Percentiles rank a stretch among this genome's conserved stretches.
phyloP scores from a whole-genome alignment of 2,113 vertebrate species.

The Epinephelus fuscoguttatus region DNA sequence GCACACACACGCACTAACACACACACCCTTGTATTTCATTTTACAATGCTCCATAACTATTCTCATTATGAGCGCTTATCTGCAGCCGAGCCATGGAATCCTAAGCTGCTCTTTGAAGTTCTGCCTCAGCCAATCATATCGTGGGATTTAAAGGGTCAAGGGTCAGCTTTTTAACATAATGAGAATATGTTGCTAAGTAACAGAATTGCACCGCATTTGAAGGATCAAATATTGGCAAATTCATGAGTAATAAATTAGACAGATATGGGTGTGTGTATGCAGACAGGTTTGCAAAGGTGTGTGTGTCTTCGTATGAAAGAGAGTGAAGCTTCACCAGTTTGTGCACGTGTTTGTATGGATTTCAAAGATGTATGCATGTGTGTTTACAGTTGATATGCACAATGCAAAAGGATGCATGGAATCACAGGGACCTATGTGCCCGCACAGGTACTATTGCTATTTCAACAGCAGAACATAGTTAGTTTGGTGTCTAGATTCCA shows the following conservation, averaged over 20 bases:
- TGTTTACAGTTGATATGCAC: neutral
- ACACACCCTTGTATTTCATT: conserved; percentile 51
- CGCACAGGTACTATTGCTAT: neutral
- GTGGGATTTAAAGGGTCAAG: conserved; percentile 63
- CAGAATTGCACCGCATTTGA: conserved; percentile 64
- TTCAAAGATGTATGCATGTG: conserved; percentile 21
- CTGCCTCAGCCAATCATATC: conserved; percentile 62
- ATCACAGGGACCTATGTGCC: neutral
- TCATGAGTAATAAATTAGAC: conserved; percentile 43
- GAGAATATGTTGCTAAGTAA: conserved; percentile 76
- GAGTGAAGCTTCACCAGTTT: conserved; percentile 14
- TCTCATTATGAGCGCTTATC: conserved; percentile 79
- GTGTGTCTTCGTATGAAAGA: conserved; percentile 26
- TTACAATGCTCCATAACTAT: conserved; percentile 72
- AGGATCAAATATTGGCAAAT: conserved; percentile 63
- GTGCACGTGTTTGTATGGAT: conserved; percentile 29
- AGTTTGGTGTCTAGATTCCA: no score
- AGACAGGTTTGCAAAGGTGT: conserved; percentile 34
- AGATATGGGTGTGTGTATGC: conserved; percentile 28
- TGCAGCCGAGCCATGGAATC: conserved; percentile 69
- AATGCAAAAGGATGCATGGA: conserved; percentile 24
- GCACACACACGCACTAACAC: neutral
- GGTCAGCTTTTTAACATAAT: conserved; percentile 75
- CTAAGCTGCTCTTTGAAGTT: conserved; percentile 79
- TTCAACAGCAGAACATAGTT: no score